Percentiles rank a stretch among this genome's conserved stretches.
Conservation (phyloP, 92 coral and sea anemone species). For the Phenganax stokvisi region DNA sequence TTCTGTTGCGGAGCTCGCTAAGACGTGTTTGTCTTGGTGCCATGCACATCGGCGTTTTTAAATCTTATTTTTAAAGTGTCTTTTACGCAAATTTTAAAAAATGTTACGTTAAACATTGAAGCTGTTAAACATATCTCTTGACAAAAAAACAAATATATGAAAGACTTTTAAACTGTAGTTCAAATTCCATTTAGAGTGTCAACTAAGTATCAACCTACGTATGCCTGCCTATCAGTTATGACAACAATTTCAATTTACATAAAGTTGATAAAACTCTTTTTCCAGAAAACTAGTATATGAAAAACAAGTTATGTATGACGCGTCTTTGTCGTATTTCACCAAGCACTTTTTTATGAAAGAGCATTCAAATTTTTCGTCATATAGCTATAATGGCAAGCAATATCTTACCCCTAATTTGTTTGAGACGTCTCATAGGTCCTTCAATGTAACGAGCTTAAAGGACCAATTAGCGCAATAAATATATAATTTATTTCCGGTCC, state of each 20-base stretch:
- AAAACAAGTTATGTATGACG: too few relatives aligned
- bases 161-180: background rate
- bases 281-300: too few relatives aligned
- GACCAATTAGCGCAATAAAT: slow-evolving; percentile 8
- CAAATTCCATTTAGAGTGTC: slow-evolving; percentile 4
- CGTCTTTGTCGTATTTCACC: too few relatives aligned
- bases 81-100: background rate
- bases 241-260: background rate
- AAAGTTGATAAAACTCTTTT: background rate
- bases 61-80: background rate
- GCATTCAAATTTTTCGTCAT: too few relatives aligned
- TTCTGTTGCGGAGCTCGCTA: background rate
- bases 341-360: too few relatives aligned
- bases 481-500: slow-evolving; percentile 3
- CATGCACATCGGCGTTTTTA: background rate
- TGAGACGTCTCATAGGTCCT: background rate
- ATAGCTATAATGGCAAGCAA: too few relatives aligned
- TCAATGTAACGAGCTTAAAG: background rate
- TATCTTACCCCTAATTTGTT: too few relatives aligned
- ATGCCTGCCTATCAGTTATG: background rate
- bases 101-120: background rate
- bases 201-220: background rate
- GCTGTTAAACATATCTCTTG: too few relatives aligned
- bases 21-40: background rate
- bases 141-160: slow-evolving; percentile 12